Conservation (phyloP, 1,140 invertebrate genomes). For the Pseudoatta argentina region DNA sequence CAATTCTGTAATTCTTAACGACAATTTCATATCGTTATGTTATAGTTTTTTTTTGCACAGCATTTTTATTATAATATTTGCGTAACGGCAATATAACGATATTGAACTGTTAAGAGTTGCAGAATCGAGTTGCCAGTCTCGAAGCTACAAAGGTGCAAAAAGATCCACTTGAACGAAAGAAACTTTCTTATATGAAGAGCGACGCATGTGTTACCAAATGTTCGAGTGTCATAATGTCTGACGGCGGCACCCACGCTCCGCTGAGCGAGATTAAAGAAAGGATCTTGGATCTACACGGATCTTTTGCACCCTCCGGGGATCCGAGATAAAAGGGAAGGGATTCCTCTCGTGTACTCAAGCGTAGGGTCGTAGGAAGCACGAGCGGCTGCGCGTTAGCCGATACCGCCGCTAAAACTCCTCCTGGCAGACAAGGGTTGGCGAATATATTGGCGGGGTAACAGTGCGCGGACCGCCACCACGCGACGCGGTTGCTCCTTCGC, state of each 20-base stretch:
- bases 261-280: not conserved
- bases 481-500: conserved; percentile 77
- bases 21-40: too few relatives aligned
- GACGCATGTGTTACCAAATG: conserved; percentile 7
- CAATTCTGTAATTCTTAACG: too few relatives aligned
- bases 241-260: not conserved
- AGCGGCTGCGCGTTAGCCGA: conserved; percentile 73
- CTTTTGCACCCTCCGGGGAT: too few relatives aligned
- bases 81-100: too few relatives aligned
- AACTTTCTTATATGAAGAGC: not conserved
- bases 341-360: conserved; percentile 3
- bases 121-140: too few relatives aligned
- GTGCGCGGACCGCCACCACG: conserved; percentile 81
- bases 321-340: not conserved
- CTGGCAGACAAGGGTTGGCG: conserved; percentile 69
- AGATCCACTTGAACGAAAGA: not conserved
- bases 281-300: conserved; percentile 1
- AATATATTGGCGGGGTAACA: conserved; percentile 72
- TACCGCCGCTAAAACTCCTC: conserved; percentile 70
- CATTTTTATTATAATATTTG: too few relatives aligned
- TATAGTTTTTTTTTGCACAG: too few relatives aligned
- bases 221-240: not conserved
- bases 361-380: conserved; percentile 44
- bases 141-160: not conserved
- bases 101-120: too few relatives aligned